Evolutionary conservation across 2,888 invertebrate species (phyloP).

Genomic region (Zaprionus bogoriensis): DNA sequence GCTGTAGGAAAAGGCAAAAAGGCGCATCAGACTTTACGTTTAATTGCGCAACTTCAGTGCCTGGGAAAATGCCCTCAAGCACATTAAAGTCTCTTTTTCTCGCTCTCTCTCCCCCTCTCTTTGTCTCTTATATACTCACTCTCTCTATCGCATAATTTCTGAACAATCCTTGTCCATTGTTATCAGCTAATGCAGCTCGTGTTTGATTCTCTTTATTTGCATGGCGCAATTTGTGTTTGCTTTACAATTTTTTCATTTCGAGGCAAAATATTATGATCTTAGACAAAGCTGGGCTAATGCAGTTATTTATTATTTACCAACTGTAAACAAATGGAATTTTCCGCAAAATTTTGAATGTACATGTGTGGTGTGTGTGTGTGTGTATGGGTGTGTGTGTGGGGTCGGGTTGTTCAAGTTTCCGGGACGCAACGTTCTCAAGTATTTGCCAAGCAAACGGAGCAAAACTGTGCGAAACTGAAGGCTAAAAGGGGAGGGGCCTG

Average conservation of each 20-base stretch:
- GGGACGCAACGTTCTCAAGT: neutral
- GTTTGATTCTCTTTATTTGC: neutral
- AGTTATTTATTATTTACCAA: conserved; percentile 21
- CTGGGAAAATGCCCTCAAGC: neutral
- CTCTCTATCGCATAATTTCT: too few species aligned
- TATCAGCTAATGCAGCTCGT: neutral
- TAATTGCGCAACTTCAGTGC: too few species aligned
- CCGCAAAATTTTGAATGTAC: conserved; percentile 9
- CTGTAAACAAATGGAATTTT: conserved; percentile 15
- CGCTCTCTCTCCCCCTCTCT: too few species aligned
- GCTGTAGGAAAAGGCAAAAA: too few species aligned
- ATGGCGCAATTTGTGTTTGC: neutral
- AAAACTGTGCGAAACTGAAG: conserved; percentile 23
- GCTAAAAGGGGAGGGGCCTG: too few species aligned
- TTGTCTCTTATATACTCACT: too few species aligned
- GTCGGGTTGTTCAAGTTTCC: neutral
- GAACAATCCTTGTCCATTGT: neutral
- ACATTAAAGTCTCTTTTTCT: neutral
- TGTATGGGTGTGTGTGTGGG: too few species aligned
- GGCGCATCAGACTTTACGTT: too few species aligned
- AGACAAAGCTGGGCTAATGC: neutral
- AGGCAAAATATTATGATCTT: neutral
- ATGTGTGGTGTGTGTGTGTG: too few species aligned
- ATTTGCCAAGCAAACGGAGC: conserved; percentile 27
- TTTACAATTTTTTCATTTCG: neutral